Base-by-base conservation (phyloP, 2,797 vertebrate species). In the Galagoides demidoff region DNA sequence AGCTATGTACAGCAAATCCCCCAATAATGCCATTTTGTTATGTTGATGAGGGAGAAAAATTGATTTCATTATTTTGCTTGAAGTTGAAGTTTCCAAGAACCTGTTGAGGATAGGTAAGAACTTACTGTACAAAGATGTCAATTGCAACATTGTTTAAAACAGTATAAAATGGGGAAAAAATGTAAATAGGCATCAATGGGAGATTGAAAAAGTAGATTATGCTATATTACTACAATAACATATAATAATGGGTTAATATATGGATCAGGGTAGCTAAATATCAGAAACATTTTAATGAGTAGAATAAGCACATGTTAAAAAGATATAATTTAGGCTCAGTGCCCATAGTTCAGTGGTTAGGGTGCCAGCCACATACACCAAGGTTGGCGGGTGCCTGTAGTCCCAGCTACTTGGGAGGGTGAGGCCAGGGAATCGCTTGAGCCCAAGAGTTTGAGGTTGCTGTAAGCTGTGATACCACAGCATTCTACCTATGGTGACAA, bases 281-380 rank as follows among this genome's bases (percentile, higher is more conserved):
- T 87, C 66, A 85, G 68, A 86, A 70, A 77, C 71, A 81, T 82
- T 52, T 82, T 39, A 66, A 2, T 81, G 45, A 79, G 31, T 86
- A 29, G 27, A 77, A 79, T 39, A 90, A 95, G 49, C 57, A 84
- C 61, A 89, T 49, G 5, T 86, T 86, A 79, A 89, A 63, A 92
- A 16, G 7, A 79, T 74, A 8, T 76, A 43, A 61, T 27, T 93
- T 34, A 81, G 43, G 43, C 6, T 45, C 43, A 45, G 43, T 45
- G 43, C 43, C 43, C 43, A 45, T 45, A 45, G 43, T 45, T 45
- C 43, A 45, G 43, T 45, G 43, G 6, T 45, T 45, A 45, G 43
- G 43, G 43, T 45, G 43, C 43, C 43, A 9, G 43, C 43, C 43
- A 45, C 43, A 45, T 45, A 45, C 43, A 45, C 43, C 43, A 7